Evolutionary conservation across 2,113 vertebrate species (phyloP).

Genomic region (Anthoscopus minutus): DNA sequence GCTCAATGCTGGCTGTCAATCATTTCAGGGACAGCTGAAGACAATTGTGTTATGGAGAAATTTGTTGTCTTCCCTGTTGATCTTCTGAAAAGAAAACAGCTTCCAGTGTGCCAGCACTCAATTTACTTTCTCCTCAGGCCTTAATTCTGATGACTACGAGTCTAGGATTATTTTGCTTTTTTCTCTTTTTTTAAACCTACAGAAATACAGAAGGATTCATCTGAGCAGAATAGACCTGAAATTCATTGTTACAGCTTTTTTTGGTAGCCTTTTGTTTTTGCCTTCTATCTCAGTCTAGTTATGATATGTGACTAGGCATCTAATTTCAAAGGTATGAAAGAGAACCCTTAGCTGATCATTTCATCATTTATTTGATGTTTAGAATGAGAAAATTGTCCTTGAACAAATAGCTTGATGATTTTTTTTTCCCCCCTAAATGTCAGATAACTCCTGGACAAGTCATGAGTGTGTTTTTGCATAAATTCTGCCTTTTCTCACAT

Average conservation of each 20-base stretch:
- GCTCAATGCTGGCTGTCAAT: neutral
- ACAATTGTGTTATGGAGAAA: neutral
- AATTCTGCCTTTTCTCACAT: neutral
- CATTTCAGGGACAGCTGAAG: neutral
- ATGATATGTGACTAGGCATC: neutral
- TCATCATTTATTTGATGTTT: neutral
- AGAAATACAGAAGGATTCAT: neutral
- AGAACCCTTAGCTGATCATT: neutral
- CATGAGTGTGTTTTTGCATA: neutral
- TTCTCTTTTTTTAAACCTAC: neutral
- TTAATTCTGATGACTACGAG: neutral
- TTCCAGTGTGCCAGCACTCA: neutral
- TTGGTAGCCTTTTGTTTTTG: neutral
- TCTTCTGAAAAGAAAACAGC: neutral
- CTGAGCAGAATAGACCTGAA: neutral
- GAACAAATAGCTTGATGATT: neutral
- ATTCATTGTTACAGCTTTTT: neutral
- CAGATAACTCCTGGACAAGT: neutral
- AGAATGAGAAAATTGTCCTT: neutral
- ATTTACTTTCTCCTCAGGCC: neutral
- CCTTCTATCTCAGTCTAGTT: neutral
- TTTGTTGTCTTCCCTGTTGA: neutral
- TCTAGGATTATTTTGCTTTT: neutral
- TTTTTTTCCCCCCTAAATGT: neutral
- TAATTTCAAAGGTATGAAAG: neutral